Base-by-base conservation (phyloP, 2,797 vertebrate species). In the Scyliorhinus canicula region DNA sequence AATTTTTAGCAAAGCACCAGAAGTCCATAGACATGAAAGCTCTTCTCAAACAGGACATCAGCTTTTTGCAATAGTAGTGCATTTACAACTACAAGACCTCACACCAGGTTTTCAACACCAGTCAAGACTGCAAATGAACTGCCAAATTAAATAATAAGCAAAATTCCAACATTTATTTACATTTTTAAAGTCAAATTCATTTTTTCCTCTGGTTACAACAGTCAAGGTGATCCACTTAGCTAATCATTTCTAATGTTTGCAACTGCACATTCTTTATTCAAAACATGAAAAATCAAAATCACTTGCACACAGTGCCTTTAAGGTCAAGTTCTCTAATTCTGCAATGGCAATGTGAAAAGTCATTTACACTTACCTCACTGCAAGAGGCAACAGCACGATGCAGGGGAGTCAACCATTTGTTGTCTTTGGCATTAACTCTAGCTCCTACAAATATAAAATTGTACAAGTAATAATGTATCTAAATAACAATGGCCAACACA, bases 351-450 rank as follows among this genome's bases (percentile, higher is more conserved):
- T 44, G 35, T 50, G 14, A 71, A 65, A 91, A n/a, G 67, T 24
- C 67, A 94, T 55, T 50, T 71, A 69, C 95, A 95, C 97, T 96
- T 98, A 99, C 99, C 98, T 99, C 99, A 96, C 98, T 99, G 97
- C 99, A 99, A 96, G 99, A 99, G 95, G 99, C 99, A 97, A 99
- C 98, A 95, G 99, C 99, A 97, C 99, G 98, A 97, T 99, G 99
- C 97, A 99, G 98, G 97, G 99, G 99, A 97, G 99, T 99, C 97
- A 99, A 98, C 99, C 99, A 99, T 98, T 99, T 99, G 98, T 98
- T 99, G 98, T 99, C 99, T 99, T 99, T 99, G 98, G 99, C 98
- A 98, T 99, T 99, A 98, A 99, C 99, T 98, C 99, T 98, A 97
- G 98, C 99, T 98, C 99, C 99, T 99, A 97, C n/a, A 97, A 97